Percentiles rank a stretch among this genome's conserved stretches.
Evolutionary conservation across 2,797 vertebrate genomes (phyloP).

Genomic region (Phalanger gymnotis): DNA sequence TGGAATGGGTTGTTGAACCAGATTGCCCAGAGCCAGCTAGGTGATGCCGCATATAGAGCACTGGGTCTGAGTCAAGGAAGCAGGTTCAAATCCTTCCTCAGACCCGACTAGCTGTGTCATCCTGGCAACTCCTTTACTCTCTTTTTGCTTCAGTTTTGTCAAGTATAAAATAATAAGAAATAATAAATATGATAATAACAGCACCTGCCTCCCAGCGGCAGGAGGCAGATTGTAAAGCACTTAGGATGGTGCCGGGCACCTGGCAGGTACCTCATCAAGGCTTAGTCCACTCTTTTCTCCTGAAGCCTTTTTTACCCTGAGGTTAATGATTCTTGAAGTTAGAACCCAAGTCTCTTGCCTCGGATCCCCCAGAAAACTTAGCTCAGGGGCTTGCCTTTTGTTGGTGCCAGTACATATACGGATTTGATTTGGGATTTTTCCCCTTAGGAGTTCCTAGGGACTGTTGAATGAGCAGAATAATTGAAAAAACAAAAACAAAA

Average conservation of each 20-base stretch:
- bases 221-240: too few relatives aligned
- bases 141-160: background rate
- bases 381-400: background rate
- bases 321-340: background rate
- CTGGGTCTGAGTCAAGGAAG: too few relatives aligned
- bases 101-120: too few relatives aligned
- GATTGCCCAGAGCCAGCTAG: too few relatives aligned
- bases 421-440: conserved; percentile 43
- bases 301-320: background rate
- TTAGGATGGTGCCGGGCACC: background rate
- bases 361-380: background rate
- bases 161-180: too few relatives aligned
- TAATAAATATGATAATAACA: background rate
- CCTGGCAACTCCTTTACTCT: too few relatives aligned
- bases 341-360: background rate
- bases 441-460: conserved; percentile 14
- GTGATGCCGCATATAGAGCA: too few relatives aligned
- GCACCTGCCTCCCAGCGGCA: background rate
- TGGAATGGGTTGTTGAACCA: too few relatives aligned
- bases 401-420: background rate
- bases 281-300: background rate
- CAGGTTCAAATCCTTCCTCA: too few relatives aligned
- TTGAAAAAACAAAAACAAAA: conserved; percentile 13
- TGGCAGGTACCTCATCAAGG: background rate
- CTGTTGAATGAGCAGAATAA: conserved; percentile 42